Evolutionary conservation across 2,113 vertebrate genomes (phyloP).

Genomic region (Semicossyphus pulcher): DNA sequence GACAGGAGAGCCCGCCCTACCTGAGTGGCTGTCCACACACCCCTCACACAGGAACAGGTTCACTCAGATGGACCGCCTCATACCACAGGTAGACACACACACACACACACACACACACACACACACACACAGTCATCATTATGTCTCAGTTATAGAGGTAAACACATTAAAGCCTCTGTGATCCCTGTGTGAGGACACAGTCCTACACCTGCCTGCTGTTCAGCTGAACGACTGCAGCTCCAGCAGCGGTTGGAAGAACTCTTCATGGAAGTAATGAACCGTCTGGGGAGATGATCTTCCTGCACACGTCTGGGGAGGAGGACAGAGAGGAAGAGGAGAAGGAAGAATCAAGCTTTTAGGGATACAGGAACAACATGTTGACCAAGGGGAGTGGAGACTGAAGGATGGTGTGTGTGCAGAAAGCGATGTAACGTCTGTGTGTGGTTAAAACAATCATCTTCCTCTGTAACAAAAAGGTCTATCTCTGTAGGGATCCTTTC

Average conservation of each 20-base stretch:
- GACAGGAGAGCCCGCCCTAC: slow-evolving; percentile 80
- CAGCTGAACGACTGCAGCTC: slow-evolving; percentile 37
- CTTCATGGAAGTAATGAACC: slow-evolving; percentile 69
- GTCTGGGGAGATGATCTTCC: slow-evolving; percentile 64
- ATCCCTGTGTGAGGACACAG: slow-evolving; percentile 11
- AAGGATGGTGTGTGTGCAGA: too few relatives aligned
- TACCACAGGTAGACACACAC: slow-evolving; percentile 89
- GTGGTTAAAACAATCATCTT: too few relatives aligned
- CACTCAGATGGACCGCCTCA: slow-evolving; percentile 87
- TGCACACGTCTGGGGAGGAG: slow-evolving; percentile 46
- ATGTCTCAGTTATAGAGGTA: neutral
- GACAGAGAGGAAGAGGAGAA: slow-evolving; percentile 37
- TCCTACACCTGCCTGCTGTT: slow-evolving; percentile 13
- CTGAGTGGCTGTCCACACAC: slow-evolving; percentile 96
- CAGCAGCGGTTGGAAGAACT: slow-evolving; percentile 45
- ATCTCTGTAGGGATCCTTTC: too few relatives aligned
- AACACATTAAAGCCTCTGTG: slow-evolving; percentile 17
- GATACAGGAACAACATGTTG: slow-evolving; percentile 38
- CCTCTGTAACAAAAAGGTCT: too few relatives aligned
- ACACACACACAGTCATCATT: neutral
- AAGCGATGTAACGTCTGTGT: too few relatives aligned
- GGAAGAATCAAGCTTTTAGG: slow-evolving; percentile 42
- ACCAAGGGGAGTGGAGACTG: neutral
- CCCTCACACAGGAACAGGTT: slow-evolving; percentile 91
- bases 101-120: slow-evolving; percentile 43